Evolutionary conservation across 1,140 invertebrate species (phyloP).

Genomic region (Goniozus legneri): DNA sequence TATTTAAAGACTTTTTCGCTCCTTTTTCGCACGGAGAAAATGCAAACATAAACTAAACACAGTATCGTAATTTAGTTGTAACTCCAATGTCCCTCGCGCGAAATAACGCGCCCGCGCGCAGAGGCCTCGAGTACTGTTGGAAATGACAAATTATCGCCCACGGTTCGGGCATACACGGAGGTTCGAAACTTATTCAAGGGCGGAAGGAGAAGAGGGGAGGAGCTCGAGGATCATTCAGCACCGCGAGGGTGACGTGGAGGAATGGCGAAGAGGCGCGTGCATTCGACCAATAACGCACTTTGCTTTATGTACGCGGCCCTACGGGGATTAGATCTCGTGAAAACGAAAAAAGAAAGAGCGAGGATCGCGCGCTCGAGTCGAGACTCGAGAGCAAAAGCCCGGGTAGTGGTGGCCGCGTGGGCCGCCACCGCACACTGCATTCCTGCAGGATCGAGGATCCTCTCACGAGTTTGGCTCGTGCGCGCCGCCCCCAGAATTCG

Average conservation of each 20-base stretch:
- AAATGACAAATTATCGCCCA: too few species aligned
- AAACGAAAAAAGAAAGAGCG: slow-evolving; percentile 30
- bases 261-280: slow-evolving; percentile 28
- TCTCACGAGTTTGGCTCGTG: slow-evolving; percentile 27
- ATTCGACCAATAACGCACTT: slow-evolving; percentile 25
- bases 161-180: too few species aligned
- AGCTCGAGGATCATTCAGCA: background rate
- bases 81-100: too few species aligned
- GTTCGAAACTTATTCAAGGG: slow-evolving; percentile 8
- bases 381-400: background rate
- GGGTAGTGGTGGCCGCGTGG: slow-evolving; percentile 42
- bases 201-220: background rate
- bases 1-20: too few species aligned
- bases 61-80: too few species aligned
- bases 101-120: too few species aligned
- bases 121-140: too few species aligned
- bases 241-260: slow-evolving; percentile 17
- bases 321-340: slow-evolving; percentile 41
- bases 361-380: slow-evolving; percentile 6
- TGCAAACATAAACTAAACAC: too few species aligned
- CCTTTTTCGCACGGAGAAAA: too few species aligned
- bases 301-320: slow-evolving; percentile 24
- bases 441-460: slow-evolving; percentile 51
- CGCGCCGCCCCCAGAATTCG: slow-evolving; percentile 12
- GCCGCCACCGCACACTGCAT: slow-evolving; percentile 36